Conservation (phyloP, 2,888 invertebrate species). For the Empis livida region DNA sequence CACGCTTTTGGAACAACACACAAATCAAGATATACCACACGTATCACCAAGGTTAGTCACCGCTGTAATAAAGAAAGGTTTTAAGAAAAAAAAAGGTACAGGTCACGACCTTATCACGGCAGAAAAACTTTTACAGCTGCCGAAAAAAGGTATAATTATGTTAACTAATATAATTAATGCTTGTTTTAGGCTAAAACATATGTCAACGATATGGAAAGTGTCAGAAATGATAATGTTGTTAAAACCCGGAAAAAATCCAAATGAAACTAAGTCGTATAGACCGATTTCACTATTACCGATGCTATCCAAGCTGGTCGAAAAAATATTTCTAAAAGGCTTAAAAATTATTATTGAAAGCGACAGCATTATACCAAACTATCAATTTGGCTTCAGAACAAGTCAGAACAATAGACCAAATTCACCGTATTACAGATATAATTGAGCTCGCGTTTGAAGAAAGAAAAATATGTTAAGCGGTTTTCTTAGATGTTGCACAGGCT, state of each 20-base stretch:
- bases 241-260: background rate
- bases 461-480: slow-evolving; percentile 1
- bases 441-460: slow-evolving; percentile 1
- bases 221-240: background rate
- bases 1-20: background rate
- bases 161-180: background rate
- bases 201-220: background rate
- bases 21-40: background rate
- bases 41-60: background rate
- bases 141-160: background rate
- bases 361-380: background rate
- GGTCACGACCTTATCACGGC: background rate
- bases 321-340: background rate
- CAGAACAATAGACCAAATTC: slow-evolving; percentile 2
- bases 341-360: background rate
- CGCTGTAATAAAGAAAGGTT: background rate
- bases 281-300: slow-evolving; percentile 2
- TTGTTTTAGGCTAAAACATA: background rate
- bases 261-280: slow-evolving; percentile 1
- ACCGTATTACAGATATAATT: background rate
- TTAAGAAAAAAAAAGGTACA: background rate
- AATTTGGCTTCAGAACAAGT: slow-evolving; percentile 3
- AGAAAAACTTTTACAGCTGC: background rate
- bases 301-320: slow-evolving; percentile 4
- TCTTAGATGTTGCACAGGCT: slow-evolving; percentile 2